phyloP scores from a whole-genome alignment of 2,113 vertebrate species.

The Coptodon bakossiorum region DNA sequence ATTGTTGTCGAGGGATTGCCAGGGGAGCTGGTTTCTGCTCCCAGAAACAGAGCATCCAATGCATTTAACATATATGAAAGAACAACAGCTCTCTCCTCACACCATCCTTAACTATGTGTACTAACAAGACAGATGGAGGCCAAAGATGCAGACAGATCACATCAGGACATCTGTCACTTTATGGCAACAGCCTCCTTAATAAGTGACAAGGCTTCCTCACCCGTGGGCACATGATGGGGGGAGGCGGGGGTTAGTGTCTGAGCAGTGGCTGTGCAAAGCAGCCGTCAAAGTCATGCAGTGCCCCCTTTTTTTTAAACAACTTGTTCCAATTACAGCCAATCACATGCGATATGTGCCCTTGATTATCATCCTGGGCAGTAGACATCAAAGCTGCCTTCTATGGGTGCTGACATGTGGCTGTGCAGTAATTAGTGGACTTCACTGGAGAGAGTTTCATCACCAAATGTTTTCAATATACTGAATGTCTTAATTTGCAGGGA shows the following conservation, averaged over 20 bases:
- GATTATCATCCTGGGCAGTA: conserved; percentile 43
- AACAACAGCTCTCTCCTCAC: conserved; percentile 62
- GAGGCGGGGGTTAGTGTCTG: conserved; percentile 28
- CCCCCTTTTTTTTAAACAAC: conserved; percentile 48
- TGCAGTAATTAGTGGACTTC: conserved; percentile 62
- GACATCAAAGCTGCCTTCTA: conserved; percentile 62
- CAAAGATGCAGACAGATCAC: conserved; percentile 83
- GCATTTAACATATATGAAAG: conserved; percentile 92
- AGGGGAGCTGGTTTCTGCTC: conserved; percentile 56
- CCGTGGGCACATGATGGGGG: conserved; percentile 60
- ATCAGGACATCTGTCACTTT: conserved; percentile 94
- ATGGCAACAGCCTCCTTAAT: conserved; percentile 84
- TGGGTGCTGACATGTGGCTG: conserved; percentile 39
- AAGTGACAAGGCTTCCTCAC: conserved; percentile 80
- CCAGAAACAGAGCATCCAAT: conserved; percentile 71
- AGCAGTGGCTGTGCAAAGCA: conserved; percentile 49
- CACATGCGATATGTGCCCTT: conserved; percentile 47
- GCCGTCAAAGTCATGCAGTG: conserved; percentile 67
- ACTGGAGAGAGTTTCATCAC: conserved; percentile 54
- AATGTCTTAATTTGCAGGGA: conserved; percentile 56
- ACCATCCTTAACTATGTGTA: conserved; percentile 78
- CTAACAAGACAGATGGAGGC: conserved; percentile 77
- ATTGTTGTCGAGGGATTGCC: conserved; percentile 66
- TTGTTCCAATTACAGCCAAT: conserved; percentile 73
- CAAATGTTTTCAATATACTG: conserved; percentile 69